These are phyloP conservation scores for Condylura cristata DNA, from an alignment of 2,113 vertebrate genomes.

Conservation along the genomic window DNA sequence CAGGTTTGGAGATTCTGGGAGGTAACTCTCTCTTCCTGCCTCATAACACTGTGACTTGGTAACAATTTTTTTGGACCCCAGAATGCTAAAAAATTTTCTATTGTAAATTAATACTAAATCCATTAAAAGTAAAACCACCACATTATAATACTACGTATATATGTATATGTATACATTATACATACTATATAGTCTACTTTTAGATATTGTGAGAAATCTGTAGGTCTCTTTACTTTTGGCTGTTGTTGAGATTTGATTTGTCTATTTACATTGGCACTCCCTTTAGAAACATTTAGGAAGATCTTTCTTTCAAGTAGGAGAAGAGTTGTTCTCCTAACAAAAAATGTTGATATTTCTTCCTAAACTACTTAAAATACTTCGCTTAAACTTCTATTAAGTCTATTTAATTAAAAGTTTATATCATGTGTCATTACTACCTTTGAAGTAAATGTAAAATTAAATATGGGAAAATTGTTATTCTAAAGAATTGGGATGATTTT, in stretches of 20 bases:
- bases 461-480: background rate
- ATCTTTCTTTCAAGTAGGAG: background rate
- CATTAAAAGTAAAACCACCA: background rate
- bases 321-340: background rate
- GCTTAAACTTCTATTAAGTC: background rate
- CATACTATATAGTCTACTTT: background rate
- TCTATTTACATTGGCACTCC: background rate
- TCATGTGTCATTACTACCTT: background rate
- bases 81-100: background rate
- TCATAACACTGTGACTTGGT: background rate
- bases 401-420: background rate
- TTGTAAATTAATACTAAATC: background rate
- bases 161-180: too few relatives aligned
- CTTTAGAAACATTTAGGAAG: background rate
- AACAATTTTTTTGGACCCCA: background rate
- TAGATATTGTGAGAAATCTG: background rate
- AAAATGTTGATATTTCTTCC: background rate
- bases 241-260: background rate
- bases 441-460: constrained; percentile 36
- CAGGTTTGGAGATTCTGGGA: too few relatives aligned
- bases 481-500: background rate
- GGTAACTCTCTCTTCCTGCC: too few relatives aligned
- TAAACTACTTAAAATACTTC: background rate
- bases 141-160: too few relatives aligned
- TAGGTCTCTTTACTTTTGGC: background rate